phyloP scores from a whole-genome alignment of 2,797 vertebrate species.

The Cynodonichthys magdalenae region DNA sequence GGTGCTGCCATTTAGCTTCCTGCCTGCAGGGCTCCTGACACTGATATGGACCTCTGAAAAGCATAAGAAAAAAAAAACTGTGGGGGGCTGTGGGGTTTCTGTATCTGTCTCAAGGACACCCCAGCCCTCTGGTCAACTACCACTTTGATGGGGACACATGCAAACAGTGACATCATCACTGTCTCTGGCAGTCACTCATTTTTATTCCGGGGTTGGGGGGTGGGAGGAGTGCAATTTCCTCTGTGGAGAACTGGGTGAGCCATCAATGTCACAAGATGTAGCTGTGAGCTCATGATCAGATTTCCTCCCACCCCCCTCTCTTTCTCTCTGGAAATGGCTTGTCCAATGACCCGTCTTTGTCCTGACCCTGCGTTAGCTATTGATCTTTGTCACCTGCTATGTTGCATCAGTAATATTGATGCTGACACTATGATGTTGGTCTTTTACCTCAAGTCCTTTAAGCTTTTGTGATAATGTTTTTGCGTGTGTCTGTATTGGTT shows the following conservation, averaged over 20 bases:
- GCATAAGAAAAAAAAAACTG: slow-evolving; percentile 1
- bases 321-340: slow-evolving; percentile 30
- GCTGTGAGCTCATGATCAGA: slow-evolving; percentile 50
- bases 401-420: slow-evolving; percentile 27
- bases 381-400: slow-evolving; percentile 41
- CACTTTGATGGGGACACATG: slow-evolving; percentile 80
- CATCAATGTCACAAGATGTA: slow-evolving; percentile 62
- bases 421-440: not conserved
- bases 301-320: slow-evolving; percentile 10
- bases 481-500: too few species aligned
- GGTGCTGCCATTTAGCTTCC: slow-evolving; percentile 67
- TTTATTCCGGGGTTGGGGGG: slow-evolving; percentile 69
- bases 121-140: slow-evolving; percentile 72
- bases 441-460: too few species aligned
- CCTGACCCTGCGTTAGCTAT: slow-evolving; percentile 27
- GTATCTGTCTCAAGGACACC: slow-evolving; percentile 82
- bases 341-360: slow-evolving; percentile 50
- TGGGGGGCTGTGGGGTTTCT: slow-evolving; percentile 46
- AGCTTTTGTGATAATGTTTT: too few species aligned
- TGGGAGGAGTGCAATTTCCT: slow-evolving; percentile 63
- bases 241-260: slow-evolving; percentile 62
- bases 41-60: slow-evolving; percentile 59
- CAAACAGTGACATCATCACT: slow-evolving; percentile 82
- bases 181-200: slow-evolving; percentile 80
- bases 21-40: slow-evolving; percentile 73